Conservation (phyloP, 2,113 vertebrate species). For the Brienomyrus longianalis region DNA sequence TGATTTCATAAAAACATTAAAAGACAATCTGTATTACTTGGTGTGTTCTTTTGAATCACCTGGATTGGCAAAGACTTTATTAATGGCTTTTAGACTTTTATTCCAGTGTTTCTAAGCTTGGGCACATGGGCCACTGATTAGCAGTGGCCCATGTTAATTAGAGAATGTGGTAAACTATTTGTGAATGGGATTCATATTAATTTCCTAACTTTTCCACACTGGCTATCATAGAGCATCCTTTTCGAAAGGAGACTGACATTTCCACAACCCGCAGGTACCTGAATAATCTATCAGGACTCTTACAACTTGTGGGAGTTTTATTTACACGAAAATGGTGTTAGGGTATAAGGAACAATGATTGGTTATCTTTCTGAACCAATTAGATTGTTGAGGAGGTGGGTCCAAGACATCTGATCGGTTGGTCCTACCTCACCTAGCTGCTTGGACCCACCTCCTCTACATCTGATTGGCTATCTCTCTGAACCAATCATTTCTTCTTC, state of each 20-base stretch:
- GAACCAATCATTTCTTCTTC: neutral
- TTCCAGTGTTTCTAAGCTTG: neutral
- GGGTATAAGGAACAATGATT: neutral
- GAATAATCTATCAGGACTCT: neutral
- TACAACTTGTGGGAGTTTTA: neutral
- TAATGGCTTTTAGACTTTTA: neutral
- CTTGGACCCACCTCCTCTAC: neutral
- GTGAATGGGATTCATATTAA: neutral
- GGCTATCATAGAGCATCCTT: neutral
- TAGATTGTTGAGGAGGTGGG: neutral
- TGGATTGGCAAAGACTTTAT: neutral
- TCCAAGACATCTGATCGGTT: neutral
- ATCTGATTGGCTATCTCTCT: neutral
- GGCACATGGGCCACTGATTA: too few relatives aligned
- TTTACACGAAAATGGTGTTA: neutral
- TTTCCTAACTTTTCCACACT: neutral
- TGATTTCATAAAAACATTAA: neutral
- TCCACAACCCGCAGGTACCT: neutral
- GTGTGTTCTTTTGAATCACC: neutral
- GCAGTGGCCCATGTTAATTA: neutral
- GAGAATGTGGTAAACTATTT: neutral
- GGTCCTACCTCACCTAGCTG: neutral
- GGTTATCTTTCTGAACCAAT: neutral
- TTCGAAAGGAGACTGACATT: neutral
- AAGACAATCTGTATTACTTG: neutral